Percentiles rank a stretch among this genome's conserved stretches.
Conservation (phyloP, 2,888 invertebrate genomes). For the Teinopalpus imperialis region DNA sequence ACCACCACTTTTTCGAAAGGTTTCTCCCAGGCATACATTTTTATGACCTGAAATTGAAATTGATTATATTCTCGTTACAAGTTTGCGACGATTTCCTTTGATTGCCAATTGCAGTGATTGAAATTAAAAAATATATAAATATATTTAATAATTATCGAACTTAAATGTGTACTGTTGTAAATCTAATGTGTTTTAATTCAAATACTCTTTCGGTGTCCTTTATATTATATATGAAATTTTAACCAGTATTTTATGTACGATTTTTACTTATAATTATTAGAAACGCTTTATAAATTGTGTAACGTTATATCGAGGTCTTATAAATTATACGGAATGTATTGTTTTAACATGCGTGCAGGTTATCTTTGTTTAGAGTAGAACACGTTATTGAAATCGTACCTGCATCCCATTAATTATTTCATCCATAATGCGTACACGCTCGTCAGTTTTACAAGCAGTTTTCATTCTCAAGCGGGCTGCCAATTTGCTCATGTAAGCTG, state of each 20-base stretch:
- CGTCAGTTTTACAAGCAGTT: constrained; percentile 93
- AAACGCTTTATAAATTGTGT: too few species aligned
- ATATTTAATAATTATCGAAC: too few species aligned
- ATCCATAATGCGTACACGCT: constrained; percentile 95
- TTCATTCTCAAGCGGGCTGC: constrained; percentile 86
- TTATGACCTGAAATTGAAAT: constrained; percentile 86
- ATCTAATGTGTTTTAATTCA: too few species aligned
- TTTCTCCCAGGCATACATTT: constrained; percentile 98
- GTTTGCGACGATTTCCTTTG: not conserved
- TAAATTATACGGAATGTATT: not conserved
- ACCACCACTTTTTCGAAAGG: constrained; percentile 93
- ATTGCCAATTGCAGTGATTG: too few species aligned
- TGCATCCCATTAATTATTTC: constrained; percentile 97
- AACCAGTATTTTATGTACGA: too few species aligned
- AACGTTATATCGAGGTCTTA: not conserved
- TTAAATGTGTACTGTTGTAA: too few species aligned
- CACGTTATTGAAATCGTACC: constrained; percentile 83
- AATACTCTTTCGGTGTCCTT: too few species aligned
- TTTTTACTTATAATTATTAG: too few species aligned
- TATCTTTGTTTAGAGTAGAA: not conserved
- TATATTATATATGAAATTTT: too few species aligned
- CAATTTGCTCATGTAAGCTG: constrained; percentile 85
- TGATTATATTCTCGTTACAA: not conserved
- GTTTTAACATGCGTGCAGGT: not conserved
- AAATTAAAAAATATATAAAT: too few species aligned